Evolutionary conservation across 2,113 vertebrate genomes (phyloP).

Genomic region (Otus sunia): DNA sequence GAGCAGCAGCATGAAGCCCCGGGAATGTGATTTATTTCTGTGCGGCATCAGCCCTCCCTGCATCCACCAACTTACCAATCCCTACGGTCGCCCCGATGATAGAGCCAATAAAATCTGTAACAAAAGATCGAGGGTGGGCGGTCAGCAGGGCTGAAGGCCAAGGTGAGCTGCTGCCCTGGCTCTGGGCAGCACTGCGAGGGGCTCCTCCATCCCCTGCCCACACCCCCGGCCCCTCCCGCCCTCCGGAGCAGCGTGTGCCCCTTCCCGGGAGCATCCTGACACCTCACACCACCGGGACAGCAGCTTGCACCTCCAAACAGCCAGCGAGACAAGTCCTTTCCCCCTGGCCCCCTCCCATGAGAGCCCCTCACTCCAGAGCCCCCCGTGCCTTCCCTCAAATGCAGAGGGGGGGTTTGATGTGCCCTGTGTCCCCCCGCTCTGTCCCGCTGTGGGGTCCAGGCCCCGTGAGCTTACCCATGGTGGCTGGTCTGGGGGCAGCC

Average conservation of each 20-base stretch:
- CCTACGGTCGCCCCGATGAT: accelerated
- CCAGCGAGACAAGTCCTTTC: not conserved
- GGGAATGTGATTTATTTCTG: not conserved
- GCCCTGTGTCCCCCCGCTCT: accelerated
- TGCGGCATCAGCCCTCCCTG: accelerated
- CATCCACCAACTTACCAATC: not conserved
- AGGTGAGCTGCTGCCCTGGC: not conserved
- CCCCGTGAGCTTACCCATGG: not conserved
- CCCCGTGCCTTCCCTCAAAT: not conserved
- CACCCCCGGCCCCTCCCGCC: not conserved
- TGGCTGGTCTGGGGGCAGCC: accelerated
- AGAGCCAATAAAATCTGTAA: not conserved
- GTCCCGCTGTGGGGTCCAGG: accelerated
- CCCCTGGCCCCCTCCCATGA: not conserved
- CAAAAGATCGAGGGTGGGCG: not conserved
- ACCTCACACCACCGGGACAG: not conserved
- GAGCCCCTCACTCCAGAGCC: not conserved
- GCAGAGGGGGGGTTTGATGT: not conserved
- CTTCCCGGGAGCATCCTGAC: not conserved
- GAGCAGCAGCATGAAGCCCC: not conserved
- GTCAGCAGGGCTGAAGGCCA: not conserved
- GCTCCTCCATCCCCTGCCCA: not conserved
- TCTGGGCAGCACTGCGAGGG: not conserved
- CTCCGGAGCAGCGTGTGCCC: not conserved
- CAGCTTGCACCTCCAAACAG: accelerated